Evolutionary conservation across 2,113 vertebrate genomes (phyloP), one percentile per base, ranked within the genome.

Genomic region (Hyaena hyaena): DNA sequence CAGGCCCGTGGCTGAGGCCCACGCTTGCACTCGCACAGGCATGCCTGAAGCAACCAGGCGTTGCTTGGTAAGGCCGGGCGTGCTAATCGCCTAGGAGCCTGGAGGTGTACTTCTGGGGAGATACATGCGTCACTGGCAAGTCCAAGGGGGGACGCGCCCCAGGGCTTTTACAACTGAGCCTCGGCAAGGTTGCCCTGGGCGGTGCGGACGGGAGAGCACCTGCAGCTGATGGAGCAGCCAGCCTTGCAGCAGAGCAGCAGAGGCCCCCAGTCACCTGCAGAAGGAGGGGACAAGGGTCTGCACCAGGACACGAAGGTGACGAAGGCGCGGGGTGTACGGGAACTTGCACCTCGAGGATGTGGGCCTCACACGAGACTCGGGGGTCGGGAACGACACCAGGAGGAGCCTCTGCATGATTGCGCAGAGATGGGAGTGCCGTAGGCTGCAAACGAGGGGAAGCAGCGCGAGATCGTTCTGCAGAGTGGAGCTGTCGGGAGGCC

Each of bases 401-500:
- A n/a, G 23, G 33, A 16, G 5, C 1, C 21, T 94, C 55, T 28
- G 2, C 10, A 15, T 7, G 39, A 79, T 19, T 10, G 24, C 73
- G 50, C 50, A 4, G 63, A 26, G 31, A 45, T 26, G 26, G 11
- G 7, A 50, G 15, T 11, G 10, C 33, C 31, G 21, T 68, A 23
- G 77, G 35, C 50, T 23, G 10, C 4, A 45, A 23, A 55, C 16
- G 28, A 73, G 14, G 55, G n/a, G 48, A 43, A 48, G 6, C 4
- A 50, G 7, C 10, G 0, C 5, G 23, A 61, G 39, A 21, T 12
- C 9, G 0, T n/a, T 12, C 4, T 1, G 1, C 1, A 16, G 6
- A 1, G 39, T 1, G 5, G 24, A 3, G 5, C 1, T 4, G 0
- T 23, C 19, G 7, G 21, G 21, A 4, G 50, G 31, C 21, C 2